Evolutionary conservation across 2,113 vertebrate genomes (phyloP).

Genomic region (Bos taurus): DNA sequence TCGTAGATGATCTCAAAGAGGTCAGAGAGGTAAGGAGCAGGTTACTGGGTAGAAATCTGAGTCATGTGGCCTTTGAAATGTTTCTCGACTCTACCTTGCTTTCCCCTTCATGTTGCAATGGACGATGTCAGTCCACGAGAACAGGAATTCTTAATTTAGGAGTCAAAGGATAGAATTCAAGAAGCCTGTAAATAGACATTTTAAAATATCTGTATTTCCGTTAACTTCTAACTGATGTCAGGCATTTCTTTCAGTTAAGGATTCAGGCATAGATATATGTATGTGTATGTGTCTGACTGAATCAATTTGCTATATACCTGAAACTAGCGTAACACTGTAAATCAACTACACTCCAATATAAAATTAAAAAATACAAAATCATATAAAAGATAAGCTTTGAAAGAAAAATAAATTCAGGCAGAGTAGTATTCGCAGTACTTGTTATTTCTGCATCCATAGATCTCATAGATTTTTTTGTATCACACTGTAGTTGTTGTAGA

Average conservation of each 20-base stretch:
- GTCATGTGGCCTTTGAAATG: neutral
- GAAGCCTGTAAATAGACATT: neutral
- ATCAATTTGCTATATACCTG: neutral
- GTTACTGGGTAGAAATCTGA: neutral
- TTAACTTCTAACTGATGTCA: neutral
- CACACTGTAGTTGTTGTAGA: neutral
- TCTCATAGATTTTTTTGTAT: neutral
- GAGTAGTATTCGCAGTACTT: neutral
- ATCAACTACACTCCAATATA: neutral
- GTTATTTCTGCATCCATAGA: neutral
- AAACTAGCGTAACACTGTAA: neutral
- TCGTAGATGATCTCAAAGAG: neutral
- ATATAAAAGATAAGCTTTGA: neutral
- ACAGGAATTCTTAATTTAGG: neutral
- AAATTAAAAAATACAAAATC: neutral
- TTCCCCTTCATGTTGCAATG: neutral
- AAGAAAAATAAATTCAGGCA: neutral
- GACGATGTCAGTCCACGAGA: neutral
- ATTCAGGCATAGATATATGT: neutral
- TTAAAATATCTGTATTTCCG: neutral
- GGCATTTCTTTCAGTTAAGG: neutral
- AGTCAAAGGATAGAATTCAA: neutral
- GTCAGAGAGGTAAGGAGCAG: neutral
- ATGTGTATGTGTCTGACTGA: neutral
- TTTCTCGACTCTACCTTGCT: neutral